Percentiles rank a stretch among this genome's conserved stretches.
phyloP scores from a whole-genome alignment of 2,888 invertebrate species.

The Asteroscopus sphinx region DNA sequence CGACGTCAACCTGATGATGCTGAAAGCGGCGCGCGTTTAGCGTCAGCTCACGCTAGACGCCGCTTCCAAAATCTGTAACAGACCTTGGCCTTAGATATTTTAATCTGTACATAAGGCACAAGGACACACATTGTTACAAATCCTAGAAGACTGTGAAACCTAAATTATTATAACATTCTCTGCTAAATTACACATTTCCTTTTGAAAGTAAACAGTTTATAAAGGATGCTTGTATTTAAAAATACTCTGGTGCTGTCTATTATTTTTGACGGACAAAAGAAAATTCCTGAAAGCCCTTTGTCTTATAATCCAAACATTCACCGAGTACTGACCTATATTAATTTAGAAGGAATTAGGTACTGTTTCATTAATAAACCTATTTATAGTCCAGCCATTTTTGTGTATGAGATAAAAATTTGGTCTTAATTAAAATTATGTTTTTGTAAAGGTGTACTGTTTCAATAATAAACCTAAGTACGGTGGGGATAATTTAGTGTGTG shows the following conservation, averaged over 20 bases:
- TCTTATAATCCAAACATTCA: constrained; percentile 16
- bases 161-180: neutral
- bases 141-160: too few species aligned
- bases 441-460: too few species aligned
- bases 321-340: neutral
- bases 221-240: neutral
- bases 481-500: too few species aligned
- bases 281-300: constrained; percentile 15
- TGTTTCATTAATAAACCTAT: neutral
- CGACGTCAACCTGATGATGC: too few species aligned
- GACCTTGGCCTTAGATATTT: too few species aligned
- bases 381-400: neutral
- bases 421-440: too few species aligned
- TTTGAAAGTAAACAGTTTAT: neutral
- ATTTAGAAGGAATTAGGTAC: neutral
- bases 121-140: too few species aligned
- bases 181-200: neutral
- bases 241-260: constrained; percentile 2
- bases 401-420: neutral
- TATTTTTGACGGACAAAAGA: constrained; percentile 27
- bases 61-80: too few species aligned
- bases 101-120: too few species aligned
- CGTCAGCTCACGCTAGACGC: too few species aligned
- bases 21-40: too few species aligned
- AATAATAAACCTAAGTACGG: too few species aligned